A percentile compares a stretch with the other conserved stretches of the same genome.
These are phyloP conservation scores for Agrilus planipennis DNA, from an alignment of 1,140 invertebrate species.

Conservation along the genomic window DNA sequence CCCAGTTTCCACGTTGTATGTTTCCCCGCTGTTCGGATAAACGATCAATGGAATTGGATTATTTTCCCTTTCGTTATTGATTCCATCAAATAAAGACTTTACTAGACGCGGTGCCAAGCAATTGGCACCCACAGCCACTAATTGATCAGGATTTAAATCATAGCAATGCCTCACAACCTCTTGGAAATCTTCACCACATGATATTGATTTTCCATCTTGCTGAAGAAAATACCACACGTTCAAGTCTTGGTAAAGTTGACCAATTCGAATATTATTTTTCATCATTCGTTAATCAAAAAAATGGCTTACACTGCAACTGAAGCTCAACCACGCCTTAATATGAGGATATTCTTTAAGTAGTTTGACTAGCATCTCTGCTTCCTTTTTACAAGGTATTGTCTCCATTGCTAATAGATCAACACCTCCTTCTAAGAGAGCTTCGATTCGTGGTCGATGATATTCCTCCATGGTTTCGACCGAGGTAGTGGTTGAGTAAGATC, in stretches of 20 bases:
- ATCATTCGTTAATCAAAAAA: neutral
- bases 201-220: constrained; percentile 51
- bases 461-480: constrained; percentile 52
- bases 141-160: constrained; percentile 47
- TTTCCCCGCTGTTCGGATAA: constrained; percentile 70
- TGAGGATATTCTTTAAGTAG: constrained; percentile 60
- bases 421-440: constrained; percentile 60
- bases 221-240: constrained; percentile 7
- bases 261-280: neutral
- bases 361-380: constrained; percentile 69
- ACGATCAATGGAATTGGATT: constrained; percentile 51
- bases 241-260: too few species aligned
- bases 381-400: constrained; percentile 72
- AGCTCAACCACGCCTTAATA: constrained; percentile 70
- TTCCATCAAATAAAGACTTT: constrained; percentile 42
- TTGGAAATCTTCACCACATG: constrained; percentile 62
- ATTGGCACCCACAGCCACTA: constrained; percentile 75
- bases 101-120: constrained; percentile 58
- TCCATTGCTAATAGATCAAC: constrained; percentile 78
- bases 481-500: constrained; percentile 62
- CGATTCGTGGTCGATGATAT: constrained; percentile 71
- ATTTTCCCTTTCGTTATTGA: constrained; percentile 39
- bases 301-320: constrained; percentile 60
- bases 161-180: constrained; percentile 45
- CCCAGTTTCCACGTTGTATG: constrained; percentile 47